Evolutionary conservation across 2,888 invertebrate genomes (phyloP), one percentile per base, ranked within the genome.

Genomic region (Isoperla grammatica): DNA sequence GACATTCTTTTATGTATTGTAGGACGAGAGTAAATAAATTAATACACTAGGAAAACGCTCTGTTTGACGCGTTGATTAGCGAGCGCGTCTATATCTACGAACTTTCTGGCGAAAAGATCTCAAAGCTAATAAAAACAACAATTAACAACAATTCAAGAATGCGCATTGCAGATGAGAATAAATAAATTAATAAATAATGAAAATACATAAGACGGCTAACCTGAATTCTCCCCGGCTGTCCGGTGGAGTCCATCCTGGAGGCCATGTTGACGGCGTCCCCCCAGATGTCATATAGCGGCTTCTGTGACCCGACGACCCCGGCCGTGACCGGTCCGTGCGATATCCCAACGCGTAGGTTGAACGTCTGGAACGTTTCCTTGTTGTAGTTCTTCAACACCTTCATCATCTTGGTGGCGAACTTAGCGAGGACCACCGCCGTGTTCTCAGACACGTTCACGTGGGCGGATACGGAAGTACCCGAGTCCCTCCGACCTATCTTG

Each of bases 201-300:
- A n/a, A n/a, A n/a, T n/a, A n/a, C n/a, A n/a, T n/a, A n/a, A n/a
- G n/a, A n/a, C n/a, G 3, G 48, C 46, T 45, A 63, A 87, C 87
- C 76, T 91, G 90, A 68, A 91, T 89, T 72, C 82, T 81, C 43
- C 89, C 88, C 1, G 86, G 80, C 64, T 86, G 78, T 6, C 96
- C 96, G 1, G 90, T 92, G 0, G 91, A 91, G 71, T 96, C 96
- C 95, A 97, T 95, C 69, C 97, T 80, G 0, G 95, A 94, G 2
- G 97, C 95, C 83, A 97, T 89, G 74, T 97, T 97, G 0, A 96
- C 96, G 0, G 95, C 89, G 74, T 96, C 90, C 0, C 96, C 96
- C 95, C 96, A 97, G 69, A 96, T 94, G 72, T 97, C 96, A 73
- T 95, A 96, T 48, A 95, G 80, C 0, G 96, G 96, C 71, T 96